phyloP scores from a whole-genome alignment of 2,797 vertebrate genomes.

The Limosa lapponica region DNA sequence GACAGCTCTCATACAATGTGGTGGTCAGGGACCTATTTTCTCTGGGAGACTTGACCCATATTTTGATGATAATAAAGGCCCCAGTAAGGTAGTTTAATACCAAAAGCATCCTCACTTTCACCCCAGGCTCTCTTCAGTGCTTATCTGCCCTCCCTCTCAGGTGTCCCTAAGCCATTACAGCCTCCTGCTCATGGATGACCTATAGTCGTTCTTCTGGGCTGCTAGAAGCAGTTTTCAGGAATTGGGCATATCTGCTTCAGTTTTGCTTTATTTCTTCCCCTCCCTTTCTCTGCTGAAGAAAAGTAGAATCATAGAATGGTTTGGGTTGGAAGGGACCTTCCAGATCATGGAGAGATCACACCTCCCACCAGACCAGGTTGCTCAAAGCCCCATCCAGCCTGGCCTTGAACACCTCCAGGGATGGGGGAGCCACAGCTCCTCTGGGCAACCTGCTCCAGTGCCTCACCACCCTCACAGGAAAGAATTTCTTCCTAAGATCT shows the following conservation, averaged over 20 bases:
- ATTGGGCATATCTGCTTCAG: not conserved
- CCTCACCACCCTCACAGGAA: no score
- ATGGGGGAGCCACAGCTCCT: no score
- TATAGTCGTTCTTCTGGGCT: not conserved
- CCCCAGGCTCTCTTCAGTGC: not conserved
- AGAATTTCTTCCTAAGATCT: no score
- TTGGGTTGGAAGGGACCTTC: no score
- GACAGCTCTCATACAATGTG: not conserved
- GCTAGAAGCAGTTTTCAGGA: not conserved
- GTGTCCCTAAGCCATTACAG: not conserved
- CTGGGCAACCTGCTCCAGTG: no score
- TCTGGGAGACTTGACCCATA: not conserved
- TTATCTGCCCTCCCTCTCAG: not conserved
- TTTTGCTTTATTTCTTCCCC: not conserved
- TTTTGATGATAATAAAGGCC: not conserved
- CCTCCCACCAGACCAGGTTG: no score
- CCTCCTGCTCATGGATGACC: not conserved
- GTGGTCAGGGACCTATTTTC: not conserved
- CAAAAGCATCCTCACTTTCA: not conserved
- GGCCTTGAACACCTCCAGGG: no score
- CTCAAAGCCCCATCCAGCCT: no score
- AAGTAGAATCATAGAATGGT: no score
- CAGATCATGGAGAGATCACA: no score
- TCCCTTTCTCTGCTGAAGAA: not conserved
- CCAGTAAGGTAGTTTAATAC: not conserved